Base-by-base conservation (phyloP, 2,797 vertebrate species). In the Fistularia commersonii region DNA sequence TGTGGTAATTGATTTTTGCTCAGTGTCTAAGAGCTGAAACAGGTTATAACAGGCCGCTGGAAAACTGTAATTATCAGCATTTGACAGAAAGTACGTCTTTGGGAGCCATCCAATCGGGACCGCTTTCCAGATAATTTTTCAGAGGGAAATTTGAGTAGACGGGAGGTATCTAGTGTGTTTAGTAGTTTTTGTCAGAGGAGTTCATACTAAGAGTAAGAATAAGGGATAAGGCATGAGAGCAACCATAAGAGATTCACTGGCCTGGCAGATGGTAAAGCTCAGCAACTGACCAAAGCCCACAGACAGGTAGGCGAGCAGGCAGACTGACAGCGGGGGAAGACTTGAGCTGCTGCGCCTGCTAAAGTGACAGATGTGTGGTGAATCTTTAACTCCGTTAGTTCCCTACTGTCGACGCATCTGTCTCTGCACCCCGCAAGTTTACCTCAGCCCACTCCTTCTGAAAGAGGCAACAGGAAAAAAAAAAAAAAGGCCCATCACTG, bases 281-380 rank as follows among this genome's bases (percentile, higher is more conserved):
- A 66, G 63, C 41, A 76, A 79, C 76, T 79, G 76, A 74, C 64
- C 74, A 71, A 50, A 72, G 77, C 72, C 79, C 23, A 23, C 23
- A 2, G 4, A 64, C 70, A 74, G 81, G 54, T 63, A 73, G 70
- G 50, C 73, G 53, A 66, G 54, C 65, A 52, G 72, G 51, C 79
- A 38, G 72, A 45, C 76, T 65, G 76, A 69, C 78, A 67, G 81
- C 46, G 55, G 74, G 77, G 67, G 61, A 72, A 74, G 81, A 55
- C 77, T 55, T 14, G 68, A 81, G 82, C 78, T 75, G 76, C 72
- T 45, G 77, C 57, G 71, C 61, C 38, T 45, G 77, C 79, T 69
- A 47, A 74, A 83, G 78, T 74, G 82, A 87, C 91, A 92, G 90
- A 90, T 91, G 90, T 90, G 87, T 81, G 83, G 87, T 89, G 89